Conservation (phyloP, 2,888 invertebrate genomes). For the Pandemis cinnamomeana region DNA sequence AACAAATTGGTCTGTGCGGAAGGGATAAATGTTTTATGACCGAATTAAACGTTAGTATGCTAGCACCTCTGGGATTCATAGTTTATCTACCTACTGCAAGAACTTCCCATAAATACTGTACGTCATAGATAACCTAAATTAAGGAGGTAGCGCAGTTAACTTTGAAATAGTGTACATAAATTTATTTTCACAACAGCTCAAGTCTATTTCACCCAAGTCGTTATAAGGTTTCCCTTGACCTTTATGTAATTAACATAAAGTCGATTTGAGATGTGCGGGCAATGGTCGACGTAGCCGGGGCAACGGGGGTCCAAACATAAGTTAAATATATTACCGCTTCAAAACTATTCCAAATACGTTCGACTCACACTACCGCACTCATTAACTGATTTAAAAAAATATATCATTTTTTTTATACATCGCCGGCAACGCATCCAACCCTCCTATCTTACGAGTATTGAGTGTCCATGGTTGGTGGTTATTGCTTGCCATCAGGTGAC, state of each 20-base stretch:
- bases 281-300: constrained; percentile 47
- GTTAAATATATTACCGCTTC: neutral
- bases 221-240: constrained; percentile 58
- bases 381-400: neutral
- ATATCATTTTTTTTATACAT: too few relatives aligned
- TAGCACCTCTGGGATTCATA: neutral
- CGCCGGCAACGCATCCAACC: too few relatives aligned
- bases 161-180: constrained; percentile 20
- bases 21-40: neutral
- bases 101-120: neutral
- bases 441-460: too few relatives aligned
- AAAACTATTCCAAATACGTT: neutral
- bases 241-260: constrained; percentile 38
- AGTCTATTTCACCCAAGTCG: constrained; percentile 11
- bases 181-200: constrained; percentile 21
- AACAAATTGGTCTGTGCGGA: neutral
- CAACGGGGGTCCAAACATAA: constrained; percentile 51
- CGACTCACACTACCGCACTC: neutral
- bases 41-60: neutral
- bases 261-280: constrained; percentile 46
- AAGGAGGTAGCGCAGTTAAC: constrained; percentile 2
- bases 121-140: neutral
- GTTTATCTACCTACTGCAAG: neutral
- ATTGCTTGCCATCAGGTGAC: too few relatives aligned
- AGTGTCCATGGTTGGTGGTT: too few relatives aligned